Base-by-base conservation (phyloP, 2,797 vertebrate genomes). In the Lerista edwardsae region DNA sequence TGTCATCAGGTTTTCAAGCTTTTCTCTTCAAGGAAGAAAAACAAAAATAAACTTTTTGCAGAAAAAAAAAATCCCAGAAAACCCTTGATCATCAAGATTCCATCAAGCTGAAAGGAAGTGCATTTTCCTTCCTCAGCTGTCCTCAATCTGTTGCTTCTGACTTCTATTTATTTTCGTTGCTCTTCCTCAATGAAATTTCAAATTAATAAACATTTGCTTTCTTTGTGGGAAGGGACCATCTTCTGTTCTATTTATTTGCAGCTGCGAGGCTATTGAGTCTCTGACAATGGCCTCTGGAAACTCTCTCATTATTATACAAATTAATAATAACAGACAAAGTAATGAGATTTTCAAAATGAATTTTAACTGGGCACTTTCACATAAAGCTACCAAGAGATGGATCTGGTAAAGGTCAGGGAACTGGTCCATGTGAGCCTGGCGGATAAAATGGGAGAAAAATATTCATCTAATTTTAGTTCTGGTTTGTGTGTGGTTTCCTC, bases 311-410 rank as follows among this genome's bases (percentile, higher is more conserved):
- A 68, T 75, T 75, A 75, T 80, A 61, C 47, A 85, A 85, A 80
- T 69, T 85, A 81, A 80, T 80, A 85, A 68, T 65, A 80, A 69
- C 44, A 75, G 72, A 36, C 3, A 10, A 85, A 36, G 51, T 85
- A 61, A 81, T 81, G 39, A 85, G 62, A 80, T 85, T 75, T 76
- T 57, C 36, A 75, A 81, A 81, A 81, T 75, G 71, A 85, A 69
- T 76, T 68, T 67, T 68, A 75, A 36, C 39, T 47, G 9, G 17
- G 36, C 51, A 80, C 25, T 81, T 69, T 69, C 51, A 57, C 55
- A 75, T 75, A 75, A 36, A 11, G 7, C 78, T 85, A 44, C 62
- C 51, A 67, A 80, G 78, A 59, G 59, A 80, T 44, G 21, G n/a
- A 67, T 14, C 25, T 69, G 39, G 51, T 59, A 39, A 81, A 75